phyloP scores from a whole-genome alignment of 2,888 invertebrate species.

The Biston betularia region DNA sequence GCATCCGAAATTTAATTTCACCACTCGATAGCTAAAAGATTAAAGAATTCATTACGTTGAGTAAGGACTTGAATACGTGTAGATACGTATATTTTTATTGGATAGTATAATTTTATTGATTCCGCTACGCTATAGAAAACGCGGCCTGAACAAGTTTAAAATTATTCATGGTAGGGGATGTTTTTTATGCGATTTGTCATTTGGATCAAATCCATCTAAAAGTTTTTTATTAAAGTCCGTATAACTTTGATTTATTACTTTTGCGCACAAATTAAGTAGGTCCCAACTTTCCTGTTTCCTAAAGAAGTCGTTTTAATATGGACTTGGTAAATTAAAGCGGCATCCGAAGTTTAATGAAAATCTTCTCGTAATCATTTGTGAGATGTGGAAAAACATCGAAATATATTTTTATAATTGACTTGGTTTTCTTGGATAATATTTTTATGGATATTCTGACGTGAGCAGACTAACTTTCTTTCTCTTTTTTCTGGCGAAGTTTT shows the following conservation, averaged over 20 bases:
- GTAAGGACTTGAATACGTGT: too few species aligned
- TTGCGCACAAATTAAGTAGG: slow-evolving; percentile 33
- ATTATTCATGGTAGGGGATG: slow-evolving; percentile 3
- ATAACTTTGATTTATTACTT: slow-evolving; percentile 40
- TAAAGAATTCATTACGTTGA: too few species aligned
- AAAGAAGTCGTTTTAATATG: slow-evolving; percentile 34
- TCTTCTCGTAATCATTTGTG: slow-evolving; percentile 18
- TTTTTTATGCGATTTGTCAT: slow-evolving; percentile 16
- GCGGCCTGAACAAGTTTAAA: neutral
- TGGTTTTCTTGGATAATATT: neutral
- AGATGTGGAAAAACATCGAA: slow-evolving; percentile 12
- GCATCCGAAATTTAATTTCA: too few species aligned
- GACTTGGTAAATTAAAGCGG: slow-evolving; percentile 35
- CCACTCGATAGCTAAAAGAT: too few species aligned
- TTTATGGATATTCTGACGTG: neutral
- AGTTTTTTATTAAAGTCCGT: slow-evolving; percentile 39
- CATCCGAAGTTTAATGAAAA: slow-evolving; percentile 30
- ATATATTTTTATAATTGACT: slow-evolving; percentile 2
- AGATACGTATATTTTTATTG: too few species aligned
- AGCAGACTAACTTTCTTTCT: neutral
- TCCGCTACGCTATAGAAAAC: neutral
- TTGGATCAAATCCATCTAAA: slow-evolving; percentile 33
- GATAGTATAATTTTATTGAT: too few species aligned
- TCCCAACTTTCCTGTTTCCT: slow-evolving; percentile 35
- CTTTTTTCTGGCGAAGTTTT: neutral